Conservation (phyloP, 2,888 invertebrate species). For the Dryobota labecula region DNA sequence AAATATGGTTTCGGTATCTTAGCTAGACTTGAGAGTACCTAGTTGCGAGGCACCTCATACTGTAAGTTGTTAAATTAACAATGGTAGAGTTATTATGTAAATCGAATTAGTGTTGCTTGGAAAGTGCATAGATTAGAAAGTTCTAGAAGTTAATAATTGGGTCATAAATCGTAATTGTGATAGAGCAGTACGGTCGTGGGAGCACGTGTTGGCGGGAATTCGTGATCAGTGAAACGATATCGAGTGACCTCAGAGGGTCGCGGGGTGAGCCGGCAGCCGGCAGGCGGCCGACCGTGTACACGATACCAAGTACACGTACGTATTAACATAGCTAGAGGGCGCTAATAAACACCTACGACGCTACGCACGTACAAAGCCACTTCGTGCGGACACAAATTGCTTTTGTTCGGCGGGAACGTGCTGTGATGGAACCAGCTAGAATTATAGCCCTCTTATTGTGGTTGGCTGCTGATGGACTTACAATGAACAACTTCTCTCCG, state of each 20-base stretch:
- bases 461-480: slow-evolving; percentile 81
- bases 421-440: slow-evolving; percentile 79
- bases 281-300: slow-evolving; percentile 49
- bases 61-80: slow-evolving; percentile 40
- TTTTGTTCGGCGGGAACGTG: slow-evolving; percentile 87
- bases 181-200: slow-evolving; percentile 66
- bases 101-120: slow-evolving; percentile 57
- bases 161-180: slow-evolving; percentile 68
- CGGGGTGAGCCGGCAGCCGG: slow-evolving; percentile 66
- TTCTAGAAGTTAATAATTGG: slow-evolving; percentile 75
- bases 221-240: slow-evolving; percentile 82
- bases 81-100: slow-evolving; percentile 47
- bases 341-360: slow-evolving; percentile 88
- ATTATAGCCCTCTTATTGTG: slow-evolving; percentile 76
- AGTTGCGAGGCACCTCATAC: slow-evolving; percentile 35
- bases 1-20: slow-evolving; percentile 74
- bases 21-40: slow-evolving; percentile 56
- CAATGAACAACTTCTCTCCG: slow-evolving; percentile 75
- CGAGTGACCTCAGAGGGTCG: slow-evolving; percentile 81
- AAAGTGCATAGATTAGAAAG: slow-evolving; percentile 62
- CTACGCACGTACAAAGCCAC: slow-evolving; percentile 87
- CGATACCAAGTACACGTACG: slow-evolving; percentile 68
- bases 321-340: slow-evolving; percentile 79
- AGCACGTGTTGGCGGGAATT: slow-evolving; percentile 80
- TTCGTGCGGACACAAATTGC: slow-evolving; percentile 89